Evolutionary conservation across 2,113 vertebrate genomes (phyloP).

Genomic region (Cephalopterus ornatus): DNA sequence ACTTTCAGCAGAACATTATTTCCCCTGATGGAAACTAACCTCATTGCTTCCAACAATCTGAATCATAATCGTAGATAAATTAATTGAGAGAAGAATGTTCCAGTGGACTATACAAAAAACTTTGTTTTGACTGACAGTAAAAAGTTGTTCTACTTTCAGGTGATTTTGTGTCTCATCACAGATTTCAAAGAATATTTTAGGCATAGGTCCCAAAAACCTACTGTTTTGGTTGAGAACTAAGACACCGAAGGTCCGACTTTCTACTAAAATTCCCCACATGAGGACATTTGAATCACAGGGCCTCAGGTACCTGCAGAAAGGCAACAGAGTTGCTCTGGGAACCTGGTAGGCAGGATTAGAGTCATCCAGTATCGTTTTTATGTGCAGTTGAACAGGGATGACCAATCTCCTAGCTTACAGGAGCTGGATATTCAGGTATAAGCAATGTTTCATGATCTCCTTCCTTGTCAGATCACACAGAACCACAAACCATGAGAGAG

Average conservation of each 20-base stretch:
- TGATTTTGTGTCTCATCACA: not conserved
- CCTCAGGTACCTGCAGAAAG: not conserved
- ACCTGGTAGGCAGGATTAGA: not conserved
- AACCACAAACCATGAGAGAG: not conserved
- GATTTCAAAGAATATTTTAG: not conserved
- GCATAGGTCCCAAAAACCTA: not conserved
- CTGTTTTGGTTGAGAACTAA: not conserved
- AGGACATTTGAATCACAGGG: not conserved
- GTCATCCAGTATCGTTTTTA: not conserved
- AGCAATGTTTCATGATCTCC: not conserved
- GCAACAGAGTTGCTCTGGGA: not conserved
- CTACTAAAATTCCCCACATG: not conserved
- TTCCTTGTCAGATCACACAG: not conserved
- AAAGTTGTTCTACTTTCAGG: not conserved
- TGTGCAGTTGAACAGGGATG: not conserved
- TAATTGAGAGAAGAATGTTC: not conserved
- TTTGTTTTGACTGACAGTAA: not conserved
- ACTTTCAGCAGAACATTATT: slow-evolving; percentile 12
- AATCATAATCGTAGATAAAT: slow-evolving; percentile 3
- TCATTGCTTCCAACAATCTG: slow-evolving; percentile 16
- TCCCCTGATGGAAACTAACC: slow-evolving; percentile 26
- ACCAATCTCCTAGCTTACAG: not conserved
- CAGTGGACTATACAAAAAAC: not conserved
- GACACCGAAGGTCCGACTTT: not conserved
- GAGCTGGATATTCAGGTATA: not conserved